phyloP scores from a whole-genome alignment of 1,140 invertebrate species.

The Mercenaria mercenaria region DNA sequence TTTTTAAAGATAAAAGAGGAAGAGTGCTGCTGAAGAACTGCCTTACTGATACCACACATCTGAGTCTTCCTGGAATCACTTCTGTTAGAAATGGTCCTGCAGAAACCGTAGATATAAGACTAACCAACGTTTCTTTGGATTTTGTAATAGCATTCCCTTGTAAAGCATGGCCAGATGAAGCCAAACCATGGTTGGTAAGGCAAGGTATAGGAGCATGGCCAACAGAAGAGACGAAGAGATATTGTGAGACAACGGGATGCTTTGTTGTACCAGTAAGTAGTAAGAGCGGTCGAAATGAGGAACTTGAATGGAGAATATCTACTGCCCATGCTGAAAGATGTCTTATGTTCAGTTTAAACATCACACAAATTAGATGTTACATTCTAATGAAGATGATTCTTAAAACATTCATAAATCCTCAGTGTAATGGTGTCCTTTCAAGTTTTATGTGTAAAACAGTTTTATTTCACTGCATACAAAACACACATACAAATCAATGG shows the following conservation, averaged over 20 bases:
- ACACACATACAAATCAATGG: not conserved
- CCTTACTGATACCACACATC: too few species aligned
- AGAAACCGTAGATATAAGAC: too few species aligned
- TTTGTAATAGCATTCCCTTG: not conserved
- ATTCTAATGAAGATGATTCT: not conserved
- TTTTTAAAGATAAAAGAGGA: too few species aligned
- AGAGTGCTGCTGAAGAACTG: not conserved
- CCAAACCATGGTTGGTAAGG: not conserved
- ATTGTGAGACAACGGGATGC: not conserved
- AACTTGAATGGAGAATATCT: not conserved
- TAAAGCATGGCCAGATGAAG: not conserved
- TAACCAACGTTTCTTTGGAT: not conserved
- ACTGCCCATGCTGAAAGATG: not conserved
- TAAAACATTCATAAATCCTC: not conserved
- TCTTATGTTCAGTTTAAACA: constrained; percentile 14
- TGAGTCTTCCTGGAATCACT: too few species aligned
- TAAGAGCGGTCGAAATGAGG: not conserved
- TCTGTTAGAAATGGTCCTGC: too few species aligned
- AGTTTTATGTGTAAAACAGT: constrained; percentile 25
- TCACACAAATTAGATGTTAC: not conserved
- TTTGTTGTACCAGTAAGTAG: not conserved
- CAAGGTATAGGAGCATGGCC: not conserved
- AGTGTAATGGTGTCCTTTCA: not conserved
- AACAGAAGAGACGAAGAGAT: not conserved
- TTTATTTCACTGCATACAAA: not conserved